Evolutionary conservation across 1,140 invertebrate genomes (phyloP).

Genomic region (Tetranychus cinnabarinus): DNA sequence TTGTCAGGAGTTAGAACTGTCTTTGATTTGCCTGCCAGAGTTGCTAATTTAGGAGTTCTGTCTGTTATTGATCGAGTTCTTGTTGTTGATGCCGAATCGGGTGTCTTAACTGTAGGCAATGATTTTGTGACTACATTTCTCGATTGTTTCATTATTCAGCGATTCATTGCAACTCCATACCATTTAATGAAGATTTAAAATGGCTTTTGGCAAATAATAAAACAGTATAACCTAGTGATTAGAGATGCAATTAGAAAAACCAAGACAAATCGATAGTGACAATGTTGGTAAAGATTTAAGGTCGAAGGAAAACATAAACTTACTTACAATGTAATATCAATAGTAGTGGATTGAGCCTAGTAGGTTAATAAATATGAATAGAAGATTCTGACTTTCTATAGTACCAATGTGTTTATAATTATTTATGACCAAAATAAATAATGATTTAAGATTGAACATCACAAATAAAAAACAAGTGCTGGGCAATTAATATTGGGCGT

Average conservation of each 20-base stretch:
- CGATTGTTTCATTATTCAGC: neutral
- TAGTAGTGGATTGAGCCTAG: constrained; percentile 86
- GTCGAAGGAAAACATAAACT: constrained; percentile 37
- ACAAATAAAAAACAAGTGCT: no score
- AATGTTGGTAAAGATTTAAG: constrained; percentile 94
- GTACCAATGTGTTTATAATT: constrained; percentile 24
- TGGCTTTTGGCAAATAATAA: no score
- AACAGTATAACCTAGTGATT: no score
- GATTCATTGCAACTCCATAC: constrained; percentile 22
- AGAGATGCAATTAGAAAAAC: constrained; percentile 84
- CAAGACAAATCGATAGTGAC: constrained; percentile 74
- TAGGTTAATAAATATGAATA: no score
- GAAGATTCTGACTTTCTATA: constrained; percentile 68
- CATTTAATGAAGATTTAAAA: constrained; percentile 65
- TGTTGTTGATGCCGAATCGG: neutral
- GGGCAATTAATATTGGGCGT: no score
- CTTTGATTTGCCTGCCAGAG: no score
- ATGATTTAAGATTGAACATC: no score
- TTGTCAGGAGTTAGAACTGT: no score
- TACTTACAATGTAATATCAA: constrained; percentile 98
- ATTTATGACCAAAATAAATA: no score
- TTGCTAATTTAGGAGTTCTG: neutral
- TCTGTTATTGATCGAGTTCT: neutral
- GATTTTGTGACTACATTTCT: neutral
- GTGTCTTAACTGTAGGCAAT: no score